These are phyloP conservation scores for Tragelaphus oryx DNA, from an alignment of 2,797 vertebrate genomes.

Conservation along the genomic window DNA sequence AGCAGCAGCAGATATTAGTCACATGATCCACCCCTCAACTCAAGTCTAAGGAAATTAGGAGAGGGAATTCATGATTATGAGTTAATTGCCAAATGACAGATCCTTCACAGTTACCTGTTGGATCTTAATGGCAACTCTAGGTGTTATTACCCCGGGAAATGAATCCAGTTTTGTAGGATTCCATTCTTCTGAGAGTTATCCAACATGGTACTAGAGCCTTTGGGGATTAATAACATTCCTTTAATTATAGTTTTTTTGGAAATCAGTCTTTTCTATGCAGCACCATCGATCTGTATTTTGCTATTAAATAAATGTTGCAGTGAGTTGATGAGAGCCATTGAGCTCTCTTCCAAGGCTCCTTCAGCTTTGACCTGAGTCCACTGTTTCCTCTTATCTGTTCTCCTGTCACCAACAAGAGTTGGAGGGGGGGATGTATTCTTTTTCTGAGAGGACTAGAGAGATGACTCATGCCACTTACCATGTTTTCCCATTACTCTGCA, in stretches of 20 bases:
- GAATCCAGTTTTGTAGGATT: neutral
- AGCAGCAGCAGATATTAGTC: neutral
- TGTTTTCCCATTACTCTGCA: neutral
- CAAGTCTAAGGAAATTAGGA: neutral
- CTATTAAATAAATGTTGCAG: neutral
- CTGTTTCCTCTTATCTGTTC: neutral
- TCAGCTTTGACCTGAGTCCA: accelerated
- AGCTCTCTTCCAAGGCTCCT: accelerated
- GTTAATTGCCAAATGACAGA: neutral
- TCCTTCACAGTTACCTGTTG: neutral
- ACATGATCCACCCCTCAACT: neutral
- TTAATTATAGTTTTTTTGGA: neutral
- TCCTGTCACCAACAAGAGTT: neutral
- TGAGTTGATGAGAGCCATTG: neutral
- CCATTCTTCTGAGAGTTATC: neutral
- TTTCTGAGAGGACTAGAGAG: neutral
- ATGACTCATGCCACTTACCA: neutral
- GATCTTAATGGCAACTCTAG: neutral
- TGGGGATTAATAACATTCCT: neutral
- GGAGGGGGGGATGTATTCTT: too few relatives aligned
- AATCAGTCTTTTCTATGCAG: neutral
- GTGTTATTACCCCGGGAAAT: accelerated
- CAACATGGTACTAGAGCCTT: neutral
- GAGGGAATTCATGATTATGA: too few relatives aligned
- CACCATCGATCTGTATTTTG: neutral